Base-by-base conservation (phyloP, 2,888 invertebrate genomes). In the Aspidiotus rigidus region DNA sequence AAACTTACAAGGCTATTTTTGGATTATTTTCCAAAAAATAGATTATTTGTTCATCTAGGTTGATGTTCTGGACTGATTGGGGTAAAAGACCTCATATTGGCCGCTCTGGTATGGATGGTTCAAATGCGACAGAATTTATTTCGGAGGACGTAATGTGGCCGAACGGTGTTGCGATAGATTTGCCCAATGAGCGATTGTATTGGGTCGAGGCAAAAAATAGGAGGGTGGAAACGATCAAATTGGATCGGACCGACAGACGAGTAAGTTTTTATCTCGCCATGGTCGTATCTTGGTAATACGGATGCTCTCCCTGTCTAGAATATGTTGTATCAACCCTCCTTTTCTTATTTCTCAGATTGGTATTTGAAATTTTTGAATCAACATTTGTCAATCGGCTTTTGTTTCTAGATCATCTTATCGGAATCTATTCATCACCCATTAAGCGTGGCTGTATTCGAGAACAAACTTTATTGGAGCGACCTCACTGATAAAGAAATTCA, bases 31-130 rank as follows among this genome's bases (percentile, higher is more conserved):
- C 5, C 53, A 5, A 53, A 49, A 60, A 60, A 13, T 40, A 41
- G 28, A 57, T 16, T 15, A 17, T 60, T 56, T 64, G 55, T 41
- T 71, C 49, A 40, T 70, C 39, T 75, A 91, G 91, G 2, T 80
- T 83, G 74, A 88, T 97, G 86, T 96, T 86, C 79, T 97, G 95
- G 94, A 86, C 90, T 0, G 94, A 96, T 77, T 93, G 91, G 89
- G 90, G 90, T 6, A 75, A 78, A 0, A 80, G 79, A 10, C 84
- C 89, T 0, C 83, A 87, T 75, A 93, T 97, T 73, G 89, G 87
- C 74, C 80, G 82, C 9, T 85, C 93, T 8, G 83, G 84, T 8
- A 93, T 97, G 95, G 92, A 97, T 78, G 97, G 96, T 5, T 79
- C 82, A 1, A 75, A 83, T 0, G 79, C 84, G 0, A 77, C 77